Conservation (phyloP, 2,888 invertebrate genomes). For the Aricia artaxerxes region DNA sequence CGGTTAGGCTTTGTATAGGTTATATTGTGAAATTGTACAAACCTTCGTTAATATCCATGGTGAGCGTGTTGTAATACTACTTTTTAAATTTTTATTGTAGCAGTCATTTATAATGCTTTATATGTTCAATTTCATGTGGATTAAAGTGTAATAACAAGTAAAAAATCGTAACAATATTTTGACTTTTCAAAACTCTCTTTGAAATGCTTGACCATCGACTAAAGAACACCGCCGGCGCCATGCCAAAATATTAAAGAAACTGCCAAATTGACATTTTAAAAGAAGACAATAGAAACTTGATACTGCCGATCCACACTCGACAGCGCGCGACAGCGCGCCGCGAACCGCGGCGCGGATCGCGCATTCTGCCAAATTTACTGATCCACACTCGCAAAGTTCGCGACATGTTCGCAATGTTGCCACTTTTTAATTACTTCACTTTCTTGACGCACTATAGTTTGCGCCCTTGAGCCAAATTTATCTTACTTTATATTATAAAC, state of each 20-base stretch:
- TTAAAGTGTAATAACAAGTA: neutral
- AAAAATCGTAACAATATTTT: neutral
- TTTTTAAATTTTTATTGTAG: conserved; percentile 29
- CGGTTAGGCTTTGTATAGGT: conserved; percentile 41
- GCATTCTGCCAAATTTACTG: too few relatives aligned
- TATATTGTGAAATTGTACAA: conserved; percentile 44
- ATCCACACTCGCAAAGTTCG: too few relatives aligned
- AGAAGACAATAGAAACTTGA: too few relatives aligned
- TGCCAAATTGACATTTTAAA: too few relatives aligned
- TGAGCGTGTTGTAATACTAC: conserved; percentile 31
- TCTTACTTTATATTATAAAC: too few relatives aligned
- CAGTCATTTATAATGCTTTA: conserved; percentile 16
- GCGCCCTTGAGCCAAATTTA: too few relatives aligned
- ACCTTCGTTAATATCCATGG: conserved; percentile 72
- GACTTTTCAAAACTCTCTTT: neutral
- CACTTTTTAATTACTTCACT: too few relatives aligned
- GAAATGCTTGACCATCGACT: conserved; percentile 1
- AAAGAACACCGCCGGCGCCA: neutral
- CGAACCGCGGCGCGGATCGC: too few relatives aligned
- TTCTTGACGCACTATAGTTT: too few relatives aligned
- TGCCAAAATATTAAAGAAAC: neutral
- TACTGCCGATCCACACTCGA: too few relatives aligned
- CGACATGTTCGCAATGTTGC: too few relatives aligned
- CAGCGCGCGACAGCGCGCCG: too few relatives aligned
- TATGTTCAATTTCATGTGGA: neutral